Conservation (phyloP, 1,140 invertebrate species). For the Pteromalus puparum region DNA sequence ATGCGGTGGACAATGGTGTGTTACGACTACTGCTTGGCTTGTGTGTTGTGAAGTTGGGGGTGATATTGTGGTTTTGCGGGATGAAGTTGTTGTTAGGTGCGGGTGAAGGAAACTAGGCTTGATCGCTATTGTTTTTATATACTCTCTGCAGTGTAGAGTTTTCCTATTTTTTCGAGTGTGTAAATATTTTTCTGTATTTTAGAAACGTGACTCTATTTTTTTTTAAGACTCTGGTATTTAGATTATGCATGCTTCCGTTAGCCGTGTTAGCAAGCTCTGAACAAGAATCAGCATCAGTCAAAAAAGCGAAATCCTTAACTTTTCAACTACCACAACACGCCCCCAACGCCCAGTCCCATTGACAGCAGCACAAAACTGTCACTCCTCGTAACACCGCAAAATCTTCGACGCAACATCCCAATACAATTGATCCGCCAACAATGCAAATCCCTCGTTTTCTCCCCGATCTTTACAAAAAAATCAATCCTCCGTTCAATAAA, state of each 20-base stretch:
- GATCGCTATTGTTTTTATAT: too few relatives aligned
- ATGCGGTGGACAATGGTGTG: constrained; percentile 51
- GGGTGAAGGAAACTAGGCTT: too few relatives aligned
- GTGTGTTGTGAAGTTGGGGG: constrained; percentile 12
- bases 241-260: too few relatives aligned
- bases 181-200: too few relatives aligned
- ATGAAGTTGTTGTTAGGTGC: too few relatives aligned
- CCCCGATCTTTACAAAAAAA: neutral
- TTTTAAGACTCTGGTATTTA: too few relatives aligned
- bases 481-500: neutral
- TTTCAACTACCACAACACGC: neutral
- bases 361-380: neutral
- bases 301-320: neutral
- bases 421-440: neutral
- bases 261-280: neutral
- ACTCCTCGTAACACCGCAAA: neutral
- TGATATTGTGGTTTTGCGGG: neutral
- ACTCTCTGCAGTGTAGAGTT: too few relatives aligned
- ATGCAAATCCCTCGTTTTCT: constrained; percentile 10
- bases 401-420: neutral
- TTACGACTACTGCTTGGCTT: neutral
- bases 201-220: too few relatives aligned
- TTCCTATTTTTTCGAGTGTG: too few relatives aligned
- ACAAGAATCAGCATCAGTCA: neutral
- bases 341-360: neutral